phyloP scores from a whole-genome alignment of 1,140 invertebrate species.

The Subanguina moxae region DNA sequence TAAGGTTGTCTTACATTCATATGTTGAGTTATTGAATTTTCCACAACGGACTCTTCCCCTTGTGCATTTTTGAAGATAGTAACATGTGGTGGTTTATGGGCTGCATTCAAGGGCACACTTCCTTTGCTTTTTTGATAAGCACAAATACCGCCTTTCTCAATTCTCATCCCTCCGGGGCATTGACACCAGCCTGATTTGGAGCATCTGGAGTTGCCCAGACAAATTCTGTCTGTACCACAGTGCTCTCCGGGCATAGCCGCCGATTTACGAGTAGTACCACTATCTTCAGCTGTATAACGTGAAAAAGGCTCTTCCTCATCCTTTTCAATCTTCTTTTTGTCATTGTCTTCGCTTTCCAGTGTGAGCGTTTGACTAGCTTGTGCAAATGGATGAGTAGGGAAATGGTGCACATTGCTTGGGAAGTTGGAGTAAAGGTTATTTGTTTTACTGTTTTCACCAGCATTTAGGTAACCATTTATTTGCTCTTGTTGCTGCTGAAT shows the following conservation, averaged over 20 bases:
- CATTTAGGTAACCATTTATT: no score
- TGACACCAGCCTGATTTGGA: slow-evolving; percentile 42
- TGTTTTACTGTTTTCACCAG: no score
- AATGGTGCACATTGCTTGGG: slow-evolving; percentile 5
- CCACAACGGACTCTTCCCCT: background rate
- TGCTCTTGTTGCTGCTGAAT: background rate
- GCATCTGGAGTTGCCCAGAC: slow-evolving; percentile 50
- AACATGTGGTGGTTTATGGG: background rate
- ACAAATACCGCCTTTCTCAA: slow-evolving; percentile 45
- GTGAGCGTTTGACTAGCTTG: background rate
- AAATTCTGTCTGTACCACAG: slow-evolving; percentile 29
- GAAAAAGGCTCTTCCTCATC: background rate
- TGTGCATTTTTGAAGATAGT: no score
- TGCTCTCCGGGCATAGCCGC: slow-evolving; percentile 32
- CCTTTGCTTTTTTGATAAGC: background rate
- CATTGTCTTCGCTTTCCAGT: no score
- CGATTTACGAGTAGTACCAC: no score
- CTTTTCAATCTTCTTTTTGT: no score
- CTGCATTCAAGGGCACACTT: background rate
- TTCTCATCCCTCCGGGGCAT: slow-evolving; percentile 38
- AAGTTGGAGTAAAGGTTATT: no score
- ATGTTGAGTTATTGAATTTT: background rate
- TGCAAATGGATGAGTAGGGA: slow-evolving; percentile 1
- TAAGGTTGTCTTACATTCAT: slow-evolving; percentile 13
- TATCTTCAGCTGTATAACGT: background rate